phyloP scores from a whole-genome alignment of 2,113 vertebrate genomes.

The Phrynosoma platyrhinos region DNA sequence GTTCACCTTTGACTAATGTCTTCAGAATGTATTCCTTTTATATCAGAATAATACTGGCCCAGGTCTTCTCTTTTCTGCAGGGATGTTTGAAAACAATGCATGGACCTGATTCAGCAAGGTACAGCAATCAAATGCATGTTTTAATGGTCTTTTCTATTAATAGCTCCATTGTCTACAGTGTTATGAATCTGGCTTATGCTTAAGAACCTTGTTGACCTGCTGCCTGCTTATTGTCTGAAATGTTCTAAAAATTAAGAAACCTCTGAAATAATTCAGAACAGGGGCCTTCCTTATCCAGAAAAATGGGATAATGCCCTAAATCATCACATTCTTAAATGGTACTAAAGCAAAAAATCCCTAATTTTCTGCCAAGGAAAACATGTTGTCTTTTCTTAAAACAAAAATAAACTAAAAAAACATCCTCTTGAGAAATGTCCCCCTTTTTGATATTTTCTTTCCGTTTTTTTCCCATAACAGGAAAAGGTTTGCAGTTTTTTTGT shows the following conservation, averaged over 20 bases:
- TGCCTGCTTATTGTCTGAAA: conserved; percentile 50
- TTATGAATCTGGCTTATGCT: conserved; percentile 36
- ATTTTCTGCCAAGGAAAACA: conserved; percentile 73
- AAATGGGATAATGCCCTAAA: conserved; percentile 67
- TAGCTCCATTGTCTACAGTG: conserved; percentile 17
- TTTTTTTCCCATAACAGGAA: conserved; percentile 85
- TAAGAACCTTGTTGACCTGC: conserved; percentile 23
- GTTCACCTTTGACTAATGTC: conserved; percentile 4
- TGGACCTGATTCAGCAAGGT: conserved; percentile 35
- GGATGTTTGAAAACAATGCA: conserved; percentile 30
- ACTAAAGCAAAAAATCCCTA: conserved; percentile 68
- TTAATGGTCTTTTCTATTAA: conserved; percentile 30
- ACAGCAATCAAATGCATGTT: conserved; percentile 7
- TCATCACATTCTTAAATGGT: conserved; percentile 76
- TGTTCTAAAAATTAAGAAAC: conserved; percentile 45
- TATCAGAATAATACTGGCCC: conserved; percentile 14
- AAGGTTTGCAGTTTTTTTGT: conserved; percentile 78
- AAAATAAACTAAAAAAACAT: conserved; percentile 72
- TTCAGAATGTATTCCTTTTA: conserved; percentile 2
- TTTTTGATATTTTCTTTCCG: conserved; percentile 82
- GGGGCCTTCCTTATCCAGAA: conserved; percentile 54
- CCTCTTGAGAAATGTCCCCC: conserved; percentile 80
- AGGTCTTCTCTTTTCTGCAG: conserved; percentile 35
- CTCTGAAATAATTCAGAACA: conserved; percentile 40
- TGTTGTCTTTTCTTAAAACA: conserved; percentile 72